phyloP scores from a whole-genome alignment of 2,888 invertebrate genomes.

The Parnassius smintheus region DNA sequence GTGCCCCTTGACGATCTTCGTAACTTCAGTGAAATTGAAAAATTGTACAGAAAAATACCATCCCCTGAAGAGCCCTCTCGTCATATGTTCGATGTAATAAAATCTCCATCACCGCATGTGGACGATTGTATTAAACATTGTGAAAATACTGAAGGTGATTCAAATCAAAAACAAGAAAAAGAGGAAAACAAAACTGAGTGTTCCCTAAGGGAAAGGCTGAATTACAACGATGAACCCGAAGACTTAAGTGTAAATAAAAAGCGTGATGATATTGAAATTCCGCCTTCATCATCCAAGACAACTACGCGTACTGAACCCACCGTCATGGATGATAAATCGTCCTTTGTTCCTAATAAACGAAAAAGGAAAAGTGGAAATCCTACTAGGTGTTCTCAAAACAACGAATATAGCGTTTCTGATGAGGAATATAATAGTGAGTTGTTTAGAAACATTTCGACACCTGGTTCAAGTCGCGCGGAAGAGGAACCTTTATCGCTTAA shows the following conservation, averaged over 20 bases:
- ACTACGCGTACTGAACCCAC: slow-evolving; percentile 56
- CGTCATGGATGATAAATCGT: slow-evolving; percentile 70
- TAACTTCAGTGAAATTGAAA: slow-evolving; percentile 79
- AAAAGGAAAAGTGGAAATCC: slow-evolving; percentile 92
- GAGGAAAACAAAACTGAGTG: slow-evolving; percentile 54
- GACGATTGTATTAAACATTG: slow-evolving; percentile 65
- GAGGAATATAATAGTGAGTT: slow-evolving; percentile 72
- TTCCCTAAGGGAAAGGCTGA: slow-evolving; percentile 57
- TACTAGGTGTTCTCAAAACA: slow-evolving; percentile 84
- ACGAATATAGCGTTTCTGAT: slow-evolving; percentile 73
- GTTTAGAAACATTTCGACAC: slow-evolving; percentile 69
- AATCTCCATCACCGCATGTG: slow-evolving; percentile 49
- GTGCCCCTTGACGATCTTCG: slow-evolving; percentile 73
- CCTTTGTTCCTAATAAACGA: slow-evolving; percentile 83
- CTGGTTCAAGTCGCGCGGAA: slow-evolving; percentile 61
- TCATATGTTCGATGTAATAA: slow-evolving; percentile 61
- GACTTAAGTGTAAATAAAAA: slow-evolving; percentile 86
- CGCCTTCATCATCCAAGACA: slow-evolving; percentile 55
- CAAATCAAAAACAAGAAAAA: slow-evolving; percentile 45
- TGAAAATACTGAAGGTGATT: slow-evolving; percentile 64
- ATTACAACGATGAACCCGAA: slow-evolving; percentile 82
- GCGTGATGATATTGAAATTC: slow-evolving; percentile 81
- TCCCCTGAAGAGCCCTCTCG: slow-evolving; percentile 58
- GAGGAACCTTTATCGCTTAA: slow-evolving; percentile 74
- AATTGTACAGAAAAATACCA: slow-evolving; percentile 74